phyloP scores from a whole-genome alignment of 2,888 invertebrate genomes.

The Volucella inanis region DNA sequence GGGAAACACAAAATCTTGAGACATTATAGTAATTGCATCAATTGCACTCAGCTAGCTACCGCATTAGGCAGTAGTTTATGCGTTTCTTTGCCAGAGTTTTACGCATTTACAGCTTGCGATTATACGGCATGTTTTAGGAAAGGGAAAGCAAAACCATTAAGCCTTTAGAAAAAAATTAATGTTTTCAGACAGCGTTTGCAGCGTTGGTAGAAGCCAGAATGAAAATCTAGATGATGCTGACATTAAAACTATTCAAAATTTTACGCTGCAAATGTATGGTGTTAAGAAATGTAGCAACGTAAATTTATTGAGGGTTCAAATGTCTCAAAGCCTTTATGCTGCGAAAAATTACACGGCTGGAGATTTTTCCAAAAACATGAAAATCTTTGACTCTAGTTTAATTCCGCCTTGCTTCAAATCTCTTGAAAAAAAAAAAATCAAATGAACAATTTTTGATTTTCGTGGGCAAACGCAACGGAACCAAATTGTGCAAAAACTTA shows the following conservation, averaged over 20 bases:
- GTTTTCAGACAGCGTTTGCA: not conserved
- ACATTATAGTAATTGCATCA: not conserved
- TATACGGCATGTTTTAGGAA: not conserved
- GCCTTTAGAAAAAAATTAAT: not conserved
- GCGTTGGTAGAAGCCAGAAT: not conserved
- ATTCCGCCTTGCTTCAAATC: conserved; percentile 26
- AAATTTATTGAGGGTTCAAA: not conserved
- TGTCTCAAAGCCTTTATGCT: conserved; percentile 11
- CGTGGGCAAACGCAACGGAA: conserved; percentile 26
- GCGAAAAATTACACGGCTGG: no score
- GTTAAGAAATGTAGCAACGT: not conserved
- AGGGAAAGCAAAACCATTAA: not conserved
- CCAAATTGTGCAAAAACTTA: conserved; percentile 1
- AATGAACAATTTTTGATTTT: conserved; percentile 24
- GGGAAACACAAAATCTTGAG: not conserved
- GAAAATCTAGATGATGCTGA: no score
- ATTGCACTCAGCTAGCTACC: not conserved
- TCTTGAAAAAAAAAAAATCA: not conserved
- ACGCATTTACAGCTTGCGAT: conserved; percentile 24
- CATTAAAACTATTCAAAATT: not conserved
- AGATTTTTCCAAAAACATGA: not conserved
- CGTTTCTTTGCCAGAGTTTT: conserved; percentile 15
- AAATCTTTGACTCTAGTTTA: conserved; percentile 4
- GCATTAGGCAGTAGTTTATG: not conserved
- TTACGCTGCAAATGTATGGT: not conserved